Evolutionary conservation across 1,140 invertebrate species (phyloP).

Genomic region (Tetragonula clypearis): DNA sequence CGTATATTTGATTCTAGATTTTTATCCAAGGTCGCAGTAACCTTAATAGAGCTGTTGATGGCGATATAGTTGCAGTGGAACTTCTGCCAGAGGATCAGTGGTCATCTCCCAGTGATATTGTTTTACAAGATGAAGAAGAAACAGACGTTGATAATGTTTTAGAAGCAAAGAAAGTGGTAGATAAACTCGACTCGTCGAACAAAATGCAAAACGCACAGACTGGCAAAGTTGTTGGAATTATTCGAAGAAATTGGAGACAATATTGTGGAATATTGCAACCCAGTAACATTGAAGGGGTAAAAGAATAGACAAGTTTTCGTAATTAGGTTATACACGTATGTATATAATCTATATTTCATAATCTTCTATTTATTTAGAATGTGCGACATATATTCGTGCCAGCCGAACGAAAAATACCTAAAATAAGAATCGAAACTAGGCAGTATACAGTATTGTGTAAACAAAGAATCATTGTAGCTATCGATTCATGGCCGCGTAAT

Average conservation of each 20-base stretch:
- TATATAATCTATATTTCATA: conserved; percentile 18
- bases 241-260: conserved; percentile 97
- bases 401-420: conserved; percentile 94
- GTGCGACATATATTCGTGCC: conserved; percentile 93
- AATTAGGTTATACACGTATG: neutral
- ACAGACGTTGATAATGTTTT: conserved; percentile 74
- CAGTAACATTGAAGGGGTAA: conserved; percentile 88
- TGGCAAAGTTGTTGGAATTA: conserved; percentile 96
- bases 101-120: conserved; percentile 92
- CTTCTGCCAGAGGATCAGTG: conserved; percentile 95
- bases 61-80: conserved; percentile 96
- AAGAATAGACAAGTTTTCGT: conserved; percentile 28
- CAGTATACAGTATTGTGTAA: conserved; percentile 90
- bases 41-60: conserved; percentile 97
- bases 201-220: conserved; percentile 86
- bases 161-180: conserved; percentile 84
- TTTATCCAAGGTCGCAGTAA: conserved; percentile 93
- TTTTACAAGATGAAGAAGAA: conserved; percentile 90
- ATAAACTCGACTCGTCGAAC: conserved; percentile 71
- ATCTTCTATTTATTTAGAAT: conserved; percentile 79
- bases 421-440: conserved; percentile 95
- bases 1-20: conserved; percentile 83
- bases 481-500: conserved; percentile 95
- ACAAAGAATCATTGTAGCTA: conserved; percentile 95
- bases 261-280: conserved; percentile 97